Percentiles rank a stretch among this genome's conserved stretches.
Evolutionary conservation across 2,888 invertebrate genomes (phyloP).

Genomic region (Sceliomorpha sp.): DNA sequence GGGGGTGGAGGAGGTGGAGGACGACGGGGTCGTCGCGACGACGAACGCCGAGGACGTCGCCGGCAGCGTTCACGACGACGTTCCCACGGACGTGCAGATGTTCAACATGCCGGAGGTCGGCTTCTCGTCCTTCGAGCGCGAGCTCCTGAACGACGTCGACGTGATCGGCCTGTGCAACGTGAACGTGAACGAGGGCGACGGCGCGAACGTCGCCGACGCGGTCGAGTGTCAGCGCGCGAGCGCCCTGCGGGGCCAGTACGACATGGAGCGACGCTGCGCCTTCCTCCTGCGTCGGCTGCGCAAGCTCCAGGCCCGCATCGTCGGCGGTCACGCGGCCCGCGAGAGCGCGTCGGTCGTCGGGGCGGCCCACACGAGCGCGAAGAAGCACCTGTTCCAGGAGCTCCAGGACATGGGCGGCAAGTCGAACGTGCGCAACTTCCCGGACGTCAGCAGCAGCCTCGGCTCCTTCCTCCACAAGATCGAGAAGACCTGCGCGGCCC

Average conservation of each 20-base stretch:
- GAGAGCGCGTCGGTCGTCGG: conserved; percentile 90
- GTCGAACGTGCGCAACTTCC: conserved; percentile 69
- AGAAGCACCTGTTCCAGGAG: conserved; percentile 75
- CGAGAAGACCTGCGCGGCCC: conserved; percentile 74
- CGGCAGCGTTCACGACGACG: conserved; percentile 55
- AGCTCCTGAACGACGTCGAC: conserved; percentile 75
- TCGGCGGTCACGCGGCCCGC: conserved; percentile 89
- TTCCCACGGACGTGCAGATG: conserved; percentile 64
- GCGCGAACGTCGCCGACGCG: conserved; percentile 63
- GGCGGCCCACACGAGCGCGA: conserved; percentile 85
- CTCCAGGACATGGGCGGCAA: conserved; percentile 69
- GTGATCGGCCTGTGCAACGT: conserved; percentile 72
- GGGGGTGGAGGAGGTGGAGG: background rate
- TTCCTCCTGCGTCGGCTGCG: conserved; percentile 87
- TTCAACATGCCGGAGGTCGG: conserved; percentile 73
- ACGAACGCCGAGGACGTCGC: conserved; percentile 59
- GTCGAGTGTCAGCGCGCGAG: conserved; percentile 44
- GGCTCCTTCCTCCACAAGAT: conserved; percentile 74
- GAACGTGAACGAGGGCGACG: conserved; percentile 72
- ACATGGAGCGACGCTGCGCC: conserved; percentile 85
- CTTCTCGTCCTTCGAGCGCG: conserved; percentile 72
- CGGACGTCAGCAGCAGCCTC: conserved; percentile 71
- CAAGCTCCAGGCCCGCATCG: conserved; percentile 87
- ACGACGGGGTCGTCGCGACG: conserved; percentile 32
- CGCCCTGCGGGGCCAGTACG: conserved; percentile 63